Evolutionary conservation across 2,113 vertebrate species (phyloP).

Genomic region (Regulus satrapa): DNA sequence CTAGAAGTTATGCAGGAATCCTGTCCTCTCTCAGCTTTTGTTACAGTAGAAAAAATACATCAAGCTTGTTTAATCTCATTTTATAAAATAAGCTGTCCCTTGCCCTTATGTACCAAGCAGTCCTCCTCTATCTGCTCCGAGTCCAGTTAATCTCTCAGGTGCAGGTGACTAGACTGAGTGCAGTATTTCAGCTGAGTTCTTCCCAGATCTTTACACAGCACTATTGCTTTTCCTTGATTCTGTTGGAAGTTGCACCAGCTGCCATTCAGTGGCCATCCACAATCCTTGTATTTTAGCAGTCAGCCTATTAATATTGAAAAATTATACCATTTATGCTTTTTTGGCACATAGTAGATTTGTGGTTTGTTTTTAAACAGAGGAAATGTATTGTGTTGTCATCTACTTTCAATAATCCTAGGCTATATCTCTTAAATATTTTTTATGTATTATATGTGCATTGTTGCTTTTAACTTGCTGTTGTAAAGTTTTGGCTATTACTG

Average conservation of each 20-base stretch:
- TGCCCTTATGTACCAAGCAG: not conserved
- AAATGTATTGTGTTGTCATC: not conserved
- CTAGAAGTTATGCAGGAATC: not conserved
- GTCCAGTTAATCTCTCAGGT: not conserved
- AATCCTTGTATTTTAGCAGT: not conserved
- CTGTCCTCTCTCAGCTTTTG: not conserved
- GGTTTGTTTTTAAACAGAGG: not conserved
- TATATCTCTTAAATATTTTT: not conserved
- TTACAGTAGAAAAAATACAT: constrained; percentile 3
- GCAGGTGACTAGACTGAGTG: not conserved
- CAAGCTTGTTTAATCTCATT: not conserved
- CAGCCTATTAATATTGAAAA: not conserved
- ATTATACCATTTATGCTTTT: not conserved
- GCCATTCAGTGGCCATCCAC: not conserved
- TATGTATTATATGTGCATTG: not conserved
- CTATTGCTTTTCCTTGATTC: not conserved
- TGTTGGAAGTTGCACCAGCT: not conserved
- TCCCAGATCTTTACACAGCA: not conserved
- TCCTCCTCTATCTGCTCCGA: not conserved
- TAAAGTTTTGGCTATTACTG: not conserved
- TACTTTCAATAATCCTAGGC: not conserved
- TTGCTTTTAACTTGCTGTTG: not conserved
- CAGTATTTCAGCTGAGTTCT: not conserved
- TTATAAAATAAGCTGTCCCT: not conserved
- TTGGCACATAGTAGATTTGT: not conserved